These are phyloP conservation scores for Caenorhabditis becei DNA, from an alignment of 2,888 invertebrate genomes.

Conservation along the genomic window DNA sequence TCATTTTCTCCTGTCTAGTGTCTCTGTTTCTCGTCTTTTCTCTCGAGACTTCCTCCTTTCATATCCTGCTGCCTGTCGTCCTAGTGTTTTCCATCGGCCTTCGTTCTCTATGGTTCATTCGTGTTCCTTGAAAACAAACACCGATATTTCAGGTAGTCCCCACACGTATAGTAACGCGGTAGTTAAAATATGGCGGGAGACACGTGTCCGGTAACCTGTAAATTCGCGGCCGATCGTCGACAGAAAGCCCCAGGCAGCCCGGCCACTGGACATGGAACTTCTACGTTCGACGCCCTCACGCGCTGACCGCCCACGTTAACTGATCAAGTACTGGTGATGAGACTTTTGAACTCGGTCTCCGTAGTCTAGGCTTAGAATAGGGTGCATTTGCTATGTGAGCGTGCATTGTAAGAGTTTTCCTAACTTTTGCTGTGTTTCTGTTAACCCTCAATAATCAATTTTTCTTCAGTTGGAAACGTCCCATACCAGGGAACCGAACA, in stretches of 20 bases:
- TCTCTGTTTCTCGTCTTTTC: background rate
- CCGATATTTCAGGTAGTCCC: conserved; percentile 66
- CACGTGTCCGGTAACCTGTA: conserved; percentile 6
- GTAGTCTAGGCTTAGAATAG: conserved; percentile 56
- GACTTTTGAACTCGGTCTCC: conserved; percentile 40
- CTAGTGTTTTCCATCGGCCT: conserved; percentile 55
- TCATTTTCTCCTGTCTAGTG: background rate
- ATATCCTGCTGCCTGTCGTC: conserved; percentile 12
- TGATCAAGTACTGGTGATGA: conserved; percentile 51
- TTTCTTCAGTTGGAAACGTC: conserved; percentile 83
- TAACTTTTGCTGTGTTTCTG: conserved; percentile 10
- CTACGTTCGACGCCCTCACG: conserved; percentile 8
- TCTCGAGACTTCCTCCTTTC: too few species aligned
- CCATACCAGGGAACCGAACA: conserved; percentile 78
- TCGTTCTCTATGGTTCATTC: conserved; percentile 66
- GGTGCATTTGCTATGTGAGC: conserved; percentile 60
- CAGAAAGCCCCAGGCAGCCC: conserved; percentile 7
- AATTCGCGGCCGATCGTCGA: conserved; percentile 23
- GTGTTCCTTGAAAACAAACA: conserved; percentile 62
- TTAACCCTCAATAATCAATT: background rate
- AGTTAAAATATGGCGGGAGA: conserved; percentile 21
- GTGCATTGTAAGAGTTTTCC: conserved; percentile 52
- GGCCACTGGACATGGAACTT: conserved; percentile 8
- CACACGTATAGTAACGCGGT: conserved; percentile 23
- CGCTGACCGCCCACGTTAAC: conserved; percentile 1